phyloP scores from a whole-genome alignment of 2,797 vertebrate genomes.

The Cryptoprocta ferox region DNA sequence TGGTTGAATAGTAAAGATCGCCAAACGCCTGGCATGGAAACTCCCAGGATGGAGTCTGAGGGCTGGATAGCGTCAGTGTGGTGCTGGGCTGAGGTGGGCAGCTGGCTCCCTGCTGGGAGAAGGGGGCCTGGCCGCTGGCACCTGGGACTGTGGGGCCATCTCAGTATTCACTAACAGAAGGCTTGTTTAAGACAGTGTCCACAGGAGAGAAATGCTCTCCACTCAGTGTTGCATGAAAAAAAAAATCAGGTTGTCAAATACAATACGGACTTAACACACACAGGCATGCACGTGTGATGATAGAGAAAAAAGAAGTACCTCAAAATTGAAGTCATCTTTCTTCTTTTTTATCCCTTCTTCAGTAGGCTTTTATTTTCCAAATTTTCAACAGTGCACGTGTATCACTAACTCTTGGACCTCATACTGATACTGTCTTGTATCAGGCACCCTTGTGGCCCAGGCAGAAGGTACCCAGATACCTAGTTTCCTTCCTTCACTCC shows the following conservation, averaged over 20 bases:
- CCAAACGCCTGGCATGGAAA: not conserved
- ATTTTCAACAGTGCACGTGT: fast-evolving
- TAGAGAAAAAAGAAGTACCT: not conserved
- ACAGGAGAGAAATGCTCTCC: not conserved
- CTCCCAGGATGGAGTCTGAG: fast-evolving
- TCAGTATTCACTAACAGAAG: not conserved
- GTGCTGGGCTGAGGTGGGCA: fast-evolving
- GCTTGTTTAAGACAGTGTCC: not conserved
- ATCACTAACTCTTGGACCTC: not conserved
- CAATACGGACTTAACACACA: no score
- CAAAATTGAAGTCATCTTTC: not conserved
- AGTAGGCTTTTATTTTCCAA: not conserved
- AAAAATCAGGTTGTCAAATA: not conserved
- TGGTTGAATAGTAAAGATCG: not conserved
- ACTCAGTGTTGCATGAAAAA: not conserved
- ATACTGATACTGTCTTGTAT: fast-evolving
- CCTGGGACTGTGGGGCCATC: not conserved
- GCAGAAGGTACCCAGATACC: not conserved
- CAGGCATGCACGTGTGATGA: fast-evolving
- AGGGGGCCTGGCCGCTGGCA: not conserved
- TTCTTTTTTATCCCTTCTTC: not conserved
- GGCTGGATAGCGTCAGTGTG: fast-evolving
- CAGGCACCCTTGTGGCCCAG: not conserved
- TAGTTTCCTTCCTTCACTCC: not conserved
- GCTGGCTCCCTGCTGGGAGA: no score